These are phyloP conservation scores for Battus philenor DNA, from an alignment of 1,140 invertebrate species.

Conservation along the genomic window DNA sequence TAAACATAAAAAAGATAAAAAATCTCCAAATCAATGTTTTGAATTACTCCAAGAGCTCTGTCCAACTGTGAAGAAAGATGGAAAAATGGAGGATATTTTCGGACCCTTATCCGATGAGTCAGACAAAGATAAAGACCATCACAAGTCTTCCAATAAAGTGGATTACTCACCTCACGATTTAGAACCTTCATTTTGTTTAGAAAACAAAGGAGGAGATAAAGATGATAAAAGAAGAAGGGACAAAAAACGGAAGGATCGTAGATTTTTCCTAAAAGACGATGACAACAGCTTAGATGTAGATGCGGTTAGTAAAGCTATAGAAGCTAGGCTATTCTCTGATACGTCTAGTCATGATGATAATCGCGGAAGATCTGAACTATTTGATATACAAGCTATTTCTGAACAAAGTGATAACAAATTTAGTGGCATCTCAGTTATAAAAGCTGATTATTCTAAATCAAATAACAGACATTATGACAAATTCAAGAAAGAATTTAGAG, in stretches of 20 bases:
- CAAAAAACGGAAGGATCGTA: slow-evolving; percentile 82
- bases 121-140: slow-evolving; percentile 43
- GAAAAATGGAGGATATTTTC: slow-evolving; percentile 92
- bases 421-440: slow-evolving; percentile 42
- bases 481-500: slow-evolving; percentile 80
- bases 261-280: slow-evolving; percentile 77
- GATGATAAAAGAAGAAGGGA: slow-evolving; percentile 81
- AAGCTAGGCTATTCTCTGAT: slow-evolving; percentile 85
- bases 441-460: slow-evolving; percentile 37
- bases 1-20: slow-evolving; percentile 79
- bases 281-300: slow-evolving; percentile 88
- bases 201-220: slow-evolving; percentile 60
- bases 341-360: slow-evolving; percentile 50
- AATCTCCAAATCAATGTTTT: slow-evolving; percentile 43
- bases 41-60: slow-evolving; percentile 35
- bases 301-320: slow-evolving; percentile 86
- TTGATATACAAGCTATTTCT: slow-evolving; percentile 45
- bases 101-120: slow-evolving; percentile 88
- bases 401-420: slow-evolving; percentile 77
- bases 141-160: slow-evolving; percentile 22
- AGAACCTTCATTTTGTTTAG: slow-evolving; percentile 27
- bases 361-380: slow-evolving; percentile 42
- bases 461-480: slow-evolving; percentile 61
- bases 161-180: slow-evolving; percentile 31
- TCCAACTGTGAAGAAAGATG: slow-evolving; percentile 77